These are phyloP conservation scores for Clostera curtula DNA, from an alignment of 2,888 invertebrate genomes.

Conservation along the genomic window DNA sequence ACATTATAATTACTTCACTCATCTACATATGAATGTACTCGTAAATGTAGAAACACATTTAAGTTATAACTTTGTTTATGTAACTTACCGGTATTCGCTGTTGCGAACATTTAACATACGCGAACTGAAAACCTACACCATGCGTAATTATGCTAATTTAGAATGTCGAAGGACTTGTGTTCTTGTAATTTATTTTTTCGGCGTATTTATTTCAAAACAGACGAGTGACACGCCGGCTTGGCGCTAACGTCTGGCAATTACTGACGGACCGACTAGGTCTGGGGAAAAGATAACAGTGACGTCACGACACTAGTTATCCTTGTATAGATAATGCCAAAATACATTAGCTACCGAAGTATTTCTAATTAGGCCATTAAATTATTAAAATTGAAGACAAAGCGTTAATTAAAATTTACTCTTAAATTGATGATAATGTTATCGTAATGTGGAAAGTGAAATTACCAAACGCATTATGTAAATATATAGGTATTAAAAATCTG, in stretches of 20 bases:
- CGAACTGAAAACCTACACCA: background rate
- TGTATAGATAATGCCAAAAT: conserved; percentile 7
- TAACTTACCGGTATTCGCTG: background rate
- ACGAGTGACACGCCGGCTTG: background rate
- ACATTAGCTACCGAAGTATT: conserved; percentile 8
- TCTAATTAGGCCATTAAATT: conserved; percentile 13
- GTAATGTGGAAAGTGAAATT: too few relatives aligned
- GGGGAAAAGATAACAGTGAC: conserved; percentile 15
- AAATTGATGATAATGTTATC: too few relatives aligned
- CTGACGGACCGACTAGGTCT: conserved; percentile 1
- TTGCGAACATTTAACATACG: background rate
- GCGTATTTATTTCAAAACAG: too few relatives aligned
- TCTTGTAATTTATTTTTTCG: too few relatives aligned
- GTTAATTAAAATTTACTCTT: too few relatives aligned
- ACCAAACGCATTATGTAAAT: too few relatives aligned
- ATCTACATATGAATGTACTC: too few relatives aligned
- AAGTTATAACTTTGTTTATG: too few relatives aligned
- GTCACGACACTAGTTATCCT: conserved; percentile 20
- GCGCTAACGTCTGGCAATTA: background rate
- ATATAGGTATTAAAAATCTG: too few relatives aligned
- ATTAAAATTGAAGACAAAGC: conserved; percentile 6
- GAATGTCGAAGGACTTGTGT: too few relatives aligned
- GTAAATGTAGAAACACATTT: too few relatives aligned
- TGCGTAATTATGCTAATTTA: background rate
- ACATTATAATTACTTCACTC: too few relatives aligned